Conservation (phyloP, 2,797 vertebrate genomes). For the Lophotriccus pileatus region DNA sequence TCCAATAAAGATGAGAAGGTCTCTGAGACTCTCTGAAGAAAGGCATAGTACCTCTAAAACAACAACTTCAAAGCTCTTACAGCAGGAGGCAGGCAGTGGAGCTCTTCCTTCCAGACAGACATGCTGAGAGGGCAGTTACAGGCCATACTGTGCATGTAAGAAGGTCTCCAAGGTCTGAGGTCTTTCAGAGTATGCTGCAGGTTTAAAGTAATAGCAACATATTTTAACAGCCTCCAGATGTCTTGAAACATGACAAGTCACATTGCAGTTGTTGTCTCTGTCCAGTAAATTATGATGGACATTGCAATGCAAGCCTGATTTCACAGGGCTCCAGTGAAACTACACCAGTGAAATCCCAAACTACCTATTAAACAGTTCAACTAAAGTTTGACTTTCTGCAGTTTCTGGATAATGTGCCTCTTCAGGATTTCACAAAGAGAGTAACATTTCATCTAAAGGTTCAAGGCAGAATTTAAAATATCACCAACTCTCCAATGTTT, state of each 20-base stretch:
- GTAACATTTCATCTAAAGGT: not conserved
- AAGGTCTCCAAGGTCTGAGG: not conserved
- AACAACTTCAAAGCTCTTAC: not conserved
- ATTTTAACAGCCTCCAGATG: not conserved
- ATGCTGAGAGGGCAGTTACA: accelerated
- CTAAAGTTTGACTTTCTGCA: not conserved
- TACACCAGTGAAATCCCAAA: not conserved
- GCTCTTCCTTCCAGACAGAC: not conserved
- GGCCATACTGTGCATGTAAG: not conserved
- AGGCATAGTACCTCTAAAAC: not conserved
- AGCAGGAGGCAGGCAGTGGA: not conserved
- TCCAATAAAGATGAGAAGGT: not conserved
- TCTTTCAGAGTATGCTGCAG: not conserved
- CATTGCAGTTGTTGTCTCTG: not conserved
- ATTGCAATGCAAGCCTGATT: not conserved
- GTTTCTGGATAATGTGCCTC: not conserved
- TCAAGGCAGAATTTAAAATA: not conserved
- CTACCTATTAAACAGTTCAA: not conserved
- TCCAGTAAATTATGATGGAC: not conserved
- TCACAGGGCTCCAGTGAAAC: not conserved
- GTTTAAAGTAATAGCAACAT: not conserved
- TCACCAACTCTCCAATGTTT: not conserved
- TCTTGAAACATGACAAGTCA: not conserved
- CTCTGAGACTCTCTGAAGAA: not conserved
- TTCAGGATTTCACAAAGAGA: not conserved